Evolutionary conservation across 2,888 invertebrate genomes (phyloP), one percentile per base, ranked within the genome.

Genomic region (Julus scanicus): DNA sequence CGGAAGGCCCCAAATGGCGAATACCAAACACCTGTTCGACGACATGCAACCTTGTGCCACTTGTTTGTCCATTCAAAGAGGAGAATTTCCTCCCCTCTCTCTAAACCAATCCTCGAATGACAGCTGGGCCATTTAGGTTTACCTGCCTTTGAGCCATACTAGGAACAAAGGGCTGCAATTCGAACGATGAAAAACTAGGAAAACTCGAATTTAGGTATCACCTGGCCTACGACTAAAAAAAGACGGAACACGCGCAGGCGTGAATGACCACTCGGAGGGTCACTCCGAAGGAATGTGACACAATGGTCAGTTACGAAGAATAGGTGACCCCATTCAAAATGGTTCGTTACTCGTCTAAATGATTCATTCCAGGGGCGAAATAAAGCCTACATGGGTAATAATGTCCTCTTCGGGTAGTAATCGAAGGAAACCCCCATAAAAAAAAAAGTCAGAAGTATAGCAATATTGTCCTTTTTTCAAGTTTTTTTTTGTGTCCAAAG

Each of bases 41-140:
- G 29, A 71, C 71, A 44, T 8, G 44, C 44, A 71, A 29, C 71
- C 71, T 71, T 71, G 71, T 71, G 71, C 71, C 71, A 71, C 71
- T 71, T 71, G 71, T 71, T 71, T 71, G 71, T 71, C 29, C 71
- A 11, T 71, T 71, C 71, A 71, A 20, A 29, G 29, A 15, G 17
- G 71, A 20, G 8, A 29, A 71, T 29, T 71, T 71, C 29, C 29
- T 11, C 29, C 71, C 9, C 9, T n/a, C 29, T 29, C 29, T 29
- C 29, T 29, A 29, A 29, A 17, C 29, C 29, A 63, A 63, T 63
- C 6, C 29, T 11, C 63, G 71, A 71, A 29, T 71, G 71, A 29
- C 71, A 71, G 71, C 71, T 71, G 71, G 71, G 11, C 71, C 71
- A 63, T 20, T 29, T 20, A n/a, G 63, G 3, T 20, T n/a, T 20